Base-by-base conservation (phyloP, 2,797 vertebrate species). In the Champsocephalus gunnari region DNA sequence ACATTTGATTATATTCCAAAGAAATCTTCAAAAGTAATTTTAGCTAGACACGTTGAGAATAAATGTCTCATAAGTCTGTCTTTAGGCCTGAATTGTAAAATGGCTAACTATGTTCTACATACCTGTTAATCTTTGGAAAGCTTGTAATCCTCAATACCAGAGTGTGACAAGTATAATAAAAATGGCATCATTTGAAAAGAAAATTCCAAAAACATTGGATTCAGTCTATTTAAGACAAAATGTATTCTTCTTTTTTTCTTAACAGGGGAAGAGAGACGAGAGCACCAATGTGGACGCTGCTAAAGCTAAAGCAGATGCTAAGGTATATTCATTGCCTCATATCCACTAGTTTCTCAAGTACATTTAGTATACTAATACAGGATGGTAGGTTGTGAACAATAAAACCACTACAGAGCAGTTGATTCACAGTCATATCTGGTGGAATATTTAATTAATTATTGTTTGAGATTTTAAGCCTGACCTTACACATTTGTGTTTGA, bases 291-390 rank as follows among this genome's bases (percentile, higher is more conserved):
- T 93, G 71, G 93, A 96, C 49, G 43, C 89, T 53, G 93, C 91
- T 16, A 95, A 96, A 83, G 93, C 96, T 59, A 96, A 95, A 92
- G 93, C 91, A 12, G 96, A 97, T 49, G 96, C 95, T 1, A 93
- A 96, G 95, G 96, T 96, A 86, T 17, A 2, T 24, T 47, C 10
- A 51, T 8, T 14, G 12, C 12, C 1, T 24, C 47, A 57, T 55
- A 9, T 45, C 9, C 6, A 9, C 19, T 11, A 34, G 2, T 19
- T 53, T 24, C 14, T 66, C 3, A 56, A 13, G 16, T 3, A 44
- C 12, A 50, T 60, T 28, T 19, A 19, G 16, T 44, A 50, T 34
- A 54, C 14, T 53, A 38, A 9, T 38, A 38, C 34, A 38, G 34
- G 34, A 38, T 38, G 50, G 19, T 19, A 51, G 48, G 9, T 38